phyloP scores from a whole-genome alignment of 2,113 vertebrate species.

The Rhinolophus sinicus region DNA sequence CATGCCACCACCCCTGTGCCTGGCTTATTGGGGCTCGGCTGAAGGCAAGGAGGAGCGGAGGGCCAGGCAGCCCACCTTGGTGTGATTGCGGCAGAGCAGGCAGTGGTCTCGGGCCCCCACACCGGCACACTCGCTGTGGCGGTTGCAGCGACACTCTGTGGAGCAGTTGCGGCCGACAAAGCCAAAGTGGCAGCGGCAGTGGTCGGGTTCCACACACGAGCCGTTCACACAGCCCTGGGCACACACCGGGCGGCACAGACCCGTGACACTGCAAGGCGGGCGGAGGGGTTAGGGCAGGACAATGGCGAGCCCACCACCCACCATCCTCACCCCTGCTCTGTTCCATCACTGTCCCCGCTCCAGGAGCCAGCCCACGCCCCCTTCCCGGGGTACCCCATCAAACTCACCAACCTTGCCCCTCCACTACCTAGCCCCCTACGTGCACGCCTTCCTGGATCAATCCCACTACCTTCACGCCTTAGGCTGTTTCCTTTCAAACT shows the following conservation, averaged over 20 bases:
- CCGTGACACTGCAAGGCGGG: constrained; percentile 82
- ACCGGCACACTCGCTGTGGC: constrained; percentile 93
- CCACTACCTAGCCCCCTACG: fast-evolving
- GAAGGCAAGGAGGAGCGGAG: background rate
- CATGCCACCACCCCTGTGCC: background rate
- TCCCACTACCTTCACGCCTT: background rate
- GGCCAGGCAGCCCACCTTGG: constrained; percentile 78
- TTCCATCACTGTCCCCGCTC: too few species aligned
- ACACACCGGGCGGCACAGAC: constrained; percentile 93
- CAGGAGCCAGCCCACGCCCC: background rate
- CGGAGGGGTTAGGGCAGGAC: background rate
- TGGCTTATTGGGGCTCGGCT: background rate
- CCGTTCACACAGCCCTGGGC: constrained; percentile 94
- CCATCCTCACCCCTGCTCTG: background rate
- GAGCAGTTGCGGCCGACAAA: constrained; percentile 95
- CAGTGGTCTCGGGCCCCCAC: constrained; percentile 90
- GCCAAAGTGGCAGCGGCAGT: constrained; percentile 94
- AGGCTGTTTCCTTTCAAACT: background rate
- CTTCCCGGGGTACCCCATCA: background rate
- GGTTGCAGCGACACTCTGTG: constrained; percentile 93
- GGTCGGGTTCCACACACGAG: constrained; percentile 91
- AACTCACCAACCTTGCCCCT: background rate
- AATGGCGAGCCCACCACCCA: fast-evolving
- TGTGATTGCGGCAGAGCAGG: constrained; percentile 93
- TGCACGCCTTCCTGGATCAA: background rate